Base-by-base conservation (phyloP, 2,888 invertebrate species). In the Cynaeus angustus region DNA sequence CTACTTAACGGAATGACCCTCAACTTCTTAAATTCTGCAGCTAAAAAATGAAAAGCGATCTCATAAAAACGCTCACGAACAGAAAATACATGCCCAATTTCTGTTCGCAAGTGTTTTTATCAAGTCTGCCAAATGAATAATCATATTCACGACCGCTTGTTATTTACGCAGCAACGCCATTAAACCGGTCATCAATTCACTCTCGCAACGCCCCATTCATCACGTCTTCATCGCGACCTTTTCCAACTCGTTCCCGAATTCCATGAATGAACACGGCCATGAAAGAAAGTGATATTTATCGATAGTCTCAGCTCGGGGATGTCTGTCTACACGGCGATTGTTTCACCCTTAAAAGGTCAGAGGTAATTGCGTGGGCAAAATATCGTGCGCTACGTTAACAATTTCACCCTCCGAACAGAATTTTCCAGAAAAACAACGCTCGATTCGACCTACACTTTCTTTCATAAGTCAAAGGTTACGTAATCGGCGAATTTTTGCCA, bases 291-390 rank as follows among this genome's bases (percentile, higher is more conserved):
- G 50, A 37, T 65, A 65, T 65, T 65, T 65, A 65, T 65, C 55
- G 65, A 59, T 13, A 43, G 28, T 13, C 28, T 21, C 21, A 21
- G 16, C 45, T 16, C 10, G 55, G 28, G 13, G 65, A 10, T 50
- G 30, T 66, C 28, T 46, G 41, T 21, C 21, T 21, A 4, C 41
- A n/a, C 21, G 28, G 1, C 48, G 48, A 1, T 8, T 26, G 46
- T 46, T 46, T 28, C 21, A 26, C 38, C 10, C 13, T n/a, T 21
- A 30, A 71, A 70, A 71, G 67, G 71, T 71, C 71, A 68, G 53
- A 56, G 71, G 71, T 71, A 61, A 71, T 45, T 56, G 66, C 71
- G 71, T 68, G 67, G 67, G 71, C 28, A 56, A 56, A 56, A 56
- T 55, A 55, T 55, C 55, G 55, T 55, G 55, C 37, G 30, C 50